Conservation (phyloP, 2,113 vertebrate genomes). For the Rhinopithecus roxellana region DNA sequence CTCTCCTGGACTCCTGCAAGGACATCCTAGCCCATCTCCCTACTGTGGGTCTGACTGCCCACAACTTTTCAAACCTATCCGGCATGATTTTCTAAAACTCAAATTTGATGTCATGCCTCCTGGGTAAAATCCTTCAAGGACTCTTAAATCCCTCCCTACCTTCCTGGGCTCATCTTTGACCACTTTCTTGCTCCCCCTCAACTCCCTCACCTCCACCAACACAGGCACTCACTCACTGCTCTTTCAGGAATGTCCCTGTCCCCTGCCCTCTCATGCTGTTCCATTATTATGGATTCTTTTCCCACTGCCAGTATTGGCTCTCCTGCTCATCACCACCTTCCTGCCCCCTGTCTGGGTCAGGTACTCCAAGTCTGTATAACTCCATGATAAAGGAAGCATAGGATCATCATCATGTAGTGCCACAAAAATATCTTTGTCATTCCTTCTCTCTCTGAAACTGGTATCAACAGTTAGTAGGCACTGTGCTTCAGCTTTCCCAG, state of each 20-base stretch:
- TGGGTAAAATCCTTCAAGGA: not conserved
- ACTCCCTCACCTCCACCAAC: not conserved
- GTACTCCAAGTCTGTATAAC: not conserved
- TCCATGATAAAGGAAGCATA: not conserved
- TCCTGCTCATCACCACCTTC: not conserved
- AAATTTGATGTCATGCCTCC: not conserved
- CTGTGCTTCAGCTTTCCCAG: too few species aligned
- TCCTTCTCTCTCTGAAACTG: not conserved
- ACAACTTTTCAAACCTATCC: not conserved
- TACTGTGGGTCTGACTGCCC: fast-evolving
- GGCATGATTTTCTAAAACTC: not conserved
- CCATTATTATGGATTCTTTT: not conserved
- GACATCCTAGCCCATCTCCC: too few species aligned
- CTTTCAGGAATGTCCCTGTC: too few species aligned
- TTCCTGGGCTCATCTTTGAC: not conserved
- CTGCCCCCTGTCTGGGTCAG: not conserved
- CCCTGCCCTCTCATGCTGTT: too few species aligned
- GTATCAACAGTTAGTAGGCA: not conserved
- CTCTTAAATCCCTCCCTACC: not conserved
- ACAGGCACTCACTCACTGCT: not conserved
- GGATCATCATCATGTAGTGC: fast-evolving
- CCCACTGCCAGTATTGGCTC: too few species aligned
- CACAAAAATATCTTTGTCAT: not conserved
- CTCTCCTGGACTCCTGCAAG: not conserved
- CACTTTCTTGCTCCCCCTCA: not conserved